Evolutionary conservation across 2,888 invertebrate genomes (phyloP), one percentile per base, ranked within the genome.

Genomic region (Lepidocyrtoides sp.): DNA sequence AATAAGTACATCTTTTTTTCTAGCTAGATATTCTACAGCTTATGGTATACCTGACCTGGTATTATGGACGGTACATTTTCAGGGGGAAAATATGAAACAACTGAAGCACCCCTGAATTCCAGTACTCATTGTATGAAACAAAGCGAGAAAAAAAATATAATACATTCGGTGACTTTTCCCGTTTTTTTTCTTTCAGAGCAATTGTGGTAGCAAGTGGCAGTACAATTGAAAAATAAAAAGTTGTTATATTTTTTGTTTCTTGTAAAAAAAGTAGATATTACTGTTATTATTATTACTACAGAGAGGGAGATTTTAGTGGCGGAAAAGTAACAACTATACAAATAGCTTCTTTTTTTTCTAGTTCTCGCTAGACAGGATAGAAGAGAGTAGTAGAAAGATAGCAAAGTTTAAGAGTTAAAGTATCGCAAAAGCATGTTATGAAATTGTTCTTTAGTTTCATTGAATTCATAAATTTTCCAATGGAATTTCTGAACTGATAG

Each of bases 401-500:
- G 86, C 26, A 44, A 48, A 60, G 63, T 87, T 77, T 41, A 77
- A 44, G n/a, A n/a, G n/a, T n/a, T n/a, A 8, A n/a, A 77, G 86
- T 82, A 82, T 72, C 60, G 63, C 57, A 20, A 12, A 48, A 17
- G 60, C n/a, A 51, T 72, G 89, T 83, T 89, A 89, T 89, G 83
- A 89, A 89, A 89, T 89, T 89, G 89, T 89, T 89, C 89, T 82
- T 75, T 83, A 89, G 75, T 89, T 89, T 83, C 89, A 89, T 89
- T 89, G 75, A 89, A 89, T 89, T 89, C 89, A 89, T 89, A 89
- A 89, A 89, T 89, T 89, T 83, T 17, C 75, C 89, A 89, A 89
- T 89, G 89, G 89, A 89, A 89, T 89, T 89, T 83, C 57, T 63
- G 8, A 17, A 69, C 66, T n/a, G 29, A 32, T 41, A 69, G 51